Percentiles rank a stretch among this genome's conserved stretches.
These are phyloP conservation scores for Pristiophorus japonicus DNA, from an alignment of 2,113 vertebrate species.

Conservation along the genomic window DNA sequence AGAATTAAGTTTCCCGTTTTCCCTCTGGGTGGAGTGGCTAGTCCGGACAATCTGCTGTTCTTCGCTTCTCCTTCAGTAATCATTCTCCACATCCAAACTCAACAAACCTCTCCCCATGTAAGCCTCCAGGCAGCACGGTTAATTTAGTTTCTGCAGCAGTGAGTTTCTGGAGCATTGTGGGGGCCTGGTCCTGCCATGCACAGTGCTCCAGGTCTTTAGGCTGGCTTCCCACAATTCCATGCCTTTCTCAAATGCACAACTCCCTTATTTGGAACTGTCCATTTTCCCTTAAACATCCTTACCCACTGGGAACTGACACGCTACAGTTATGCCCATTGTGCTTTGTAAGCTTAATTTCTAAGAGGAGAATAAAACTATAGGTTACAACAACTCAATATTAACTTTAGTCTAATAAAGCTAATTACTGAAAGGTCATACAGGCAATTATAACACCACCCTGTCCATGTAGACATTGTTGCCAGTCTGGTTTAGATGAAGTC, in stretches of 20 bases:
- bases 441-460: not conserved
- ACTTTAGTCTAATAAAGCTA: not conserved
- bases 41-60: not conserved
- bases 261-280: not conserved
- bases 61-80: not conserved
- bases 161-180: not conserved
- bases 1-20: not conserved
- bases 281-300: not conserved
- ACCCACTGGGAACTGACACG: not conserved
- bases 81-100: not conserved
- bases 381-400: not conserved
- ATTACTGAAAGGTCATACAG: not conserved
- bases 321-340: not conserved
- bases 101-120: not conserved
- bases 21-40: not conserved
- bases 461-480: too few relatives aligned
- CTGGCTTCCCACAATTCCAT: not conserved
- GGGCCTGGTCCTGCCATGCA: not conserved
- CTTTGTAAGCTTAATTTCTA: not conserved
- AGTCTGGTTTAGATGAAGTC: too few relatives aligned
- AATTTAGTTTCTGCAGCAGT: not conserved
- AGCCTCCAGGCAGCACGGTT: not conserved
- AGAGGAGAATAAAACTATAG: not conserved
- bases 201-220: not conserved
- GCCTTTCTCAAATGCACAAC: not conserved